Conservation (phyloP, 35 echinoderm and acorn worm species). For the Apostichopus parvimensis region DNA sequence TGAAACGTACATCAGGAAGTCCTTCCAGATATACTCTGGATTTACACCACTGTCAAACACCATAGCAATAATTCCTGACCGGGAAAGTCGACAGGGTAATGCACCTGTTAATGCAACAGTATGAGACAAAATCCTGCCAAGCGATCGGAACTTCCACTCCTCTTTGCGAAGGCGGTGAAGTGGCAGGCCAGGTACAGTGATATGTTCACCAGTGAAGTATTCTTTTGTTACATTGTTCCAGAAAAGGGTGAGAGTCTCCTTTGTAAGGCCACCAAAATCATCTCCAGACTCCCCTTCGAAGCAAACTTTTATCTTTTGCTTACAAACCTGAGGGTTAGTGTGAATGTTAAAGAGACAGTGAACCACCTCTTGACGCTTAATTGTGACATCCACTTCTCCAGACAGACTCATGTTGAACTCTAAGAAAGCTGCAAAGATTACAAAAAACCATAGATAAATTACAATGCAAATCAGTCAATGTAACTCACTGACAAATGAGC, state of each 20-base stretch:
- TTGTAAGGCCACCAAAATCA: constrained; percentile 9
- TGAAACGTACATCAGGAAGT: not conserved
- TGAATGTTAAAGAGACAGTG: not conserved
- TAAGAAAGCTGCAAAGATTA: not conserved
- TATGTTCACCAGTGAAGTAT: not conserved
- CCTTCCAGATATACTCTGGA: not conserved
- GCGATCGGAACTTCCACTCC: not conserved
- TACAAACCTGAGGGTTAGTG: not conserved
- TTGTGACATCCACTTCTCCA: not conserved
- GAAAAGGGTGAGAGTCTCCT: not conserved
- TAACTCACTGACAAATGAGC: too few relatives aligned
- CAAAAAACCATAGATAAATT: too few relatives aligned
- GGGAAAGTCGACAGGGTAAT: constrained; percentile 1
- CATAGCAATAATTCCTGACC: constrained; percentile 1
- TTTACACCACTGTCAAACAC: not conserved
- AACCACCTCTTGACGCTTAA: not conserved
- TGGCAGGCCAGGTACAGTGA: not conserved
- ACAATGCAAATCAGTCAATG: too few relatives aligned
- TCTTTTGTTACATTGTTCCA: not conserved
- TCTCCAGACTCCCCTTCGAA: not conserved
- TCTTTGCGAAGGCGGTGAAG: not conserved
- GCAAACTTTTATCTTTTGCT: not conserved
- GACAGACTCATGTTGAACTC: not conserved
- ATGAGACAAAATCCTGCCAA: not conserved
- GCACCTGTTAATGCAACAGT: not conserved